These are phyloP conservation scores for Lates calcarifer DNA, from an alignment of 2,113 vertebrate genomes.

Conservation along the genomic window DNA sequence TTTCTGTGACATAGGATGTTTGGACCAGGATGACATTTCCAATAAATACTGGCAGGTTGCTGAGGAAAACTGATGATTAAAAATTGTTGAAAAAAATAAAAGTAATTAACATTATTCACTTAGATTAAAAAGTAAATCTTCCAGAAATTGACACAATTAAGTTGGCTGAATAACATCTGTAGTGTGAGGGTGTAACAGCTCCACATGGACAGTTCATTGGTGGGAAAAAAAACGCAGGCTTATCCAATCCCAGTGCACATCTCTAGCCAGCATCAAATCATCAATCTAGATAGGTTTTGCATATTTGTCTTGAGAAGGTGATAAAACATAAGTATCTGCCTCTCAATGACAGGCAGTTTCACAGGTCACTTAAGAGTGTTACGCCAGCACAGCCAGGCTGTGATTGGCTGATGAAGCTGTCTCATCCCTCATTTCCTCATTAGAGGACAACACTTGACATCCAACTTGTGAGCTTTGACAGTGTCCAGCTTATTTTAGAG, in stretches of 20 bases:
- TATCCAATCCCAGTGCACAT: slow-evolving; percentile 1
- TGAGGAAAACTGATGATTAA: slow-evolving; percentile 34
- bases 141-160: slow-evolving; percentile 27
- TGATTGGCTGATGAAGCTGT: slow-evolving; percentile 50
- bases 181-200: slow-evolving; percentile 3
- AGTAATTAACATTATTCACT: neutral
- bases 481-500: neutral
- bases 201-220: slow-evolving; percentile 14
- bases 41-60: slow-evolving; percentile 65
- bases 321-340: slow-evolving; percentile 26
- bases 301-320: slow-evolving; percentile 47
- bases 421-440: slow-evolving; percentile 4
- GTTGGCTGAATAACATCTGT: neutral
- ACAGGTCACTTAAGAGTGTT: slow-evolving; percentile 33
- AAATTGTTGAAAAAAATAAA: slow-evolving; percentile 19
- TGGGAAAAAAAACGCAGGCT: neutral
- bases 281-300: slow-evolving; percentile 42
- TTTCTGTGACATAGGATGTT: slow-evolving; percentile 23
- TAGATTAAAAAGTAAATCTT: slow-evolving; percentile 34
- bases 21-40: too few species aligned
- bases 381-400: slow-evolving; percentile 22
- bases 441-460: neutral
- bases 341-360: slow-evolving; percentile 32
- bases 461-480: neutral
- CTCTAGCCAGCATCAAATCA: slow-evolving; percentile 21